These are phyloP conservation scores for Dendroctonus ponderosae DNA, from an alignment of 1,140 invertebrate species.

Conservation along the genomic window DNA sequence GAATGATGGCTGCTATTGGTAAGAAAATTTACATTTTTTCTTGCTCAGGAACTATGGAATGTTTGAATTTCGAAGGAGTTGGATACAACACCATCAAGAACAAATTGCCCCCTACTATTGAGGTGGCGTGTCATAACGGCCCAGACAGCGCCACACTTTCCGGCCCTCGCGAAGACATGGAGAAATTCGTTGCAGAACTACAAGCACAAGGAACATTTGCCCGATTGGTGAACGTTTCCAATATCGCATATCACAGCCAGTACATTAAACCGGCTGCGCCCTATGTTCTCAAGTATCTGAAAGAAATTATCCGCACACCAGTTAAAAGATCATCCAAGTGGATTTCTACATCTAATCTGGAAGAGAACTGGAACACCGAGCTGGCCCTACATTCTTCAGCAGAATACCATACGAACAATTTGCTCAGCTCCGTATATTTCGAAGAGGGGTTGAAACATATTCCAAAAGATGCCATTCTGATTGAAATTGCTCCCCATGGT, in stretches of 20 bases:
- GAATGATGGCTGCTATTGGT: slow-evolving; percentile 84
- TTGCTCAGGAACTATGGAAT: neutral
- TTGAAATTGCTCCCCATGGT: slow-evolving; percentile 82
- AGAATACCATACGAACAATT: slow-evolving; percentile 92
- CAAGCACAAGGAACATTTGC: slow-evolving; percentile 77
- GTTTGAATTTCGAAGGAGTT: slow-evolving; percentile 32
- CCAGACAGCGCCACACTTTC: slow-evolving; percentile 83
- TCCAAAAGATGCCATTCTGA: slow-evolving; percentile 75
- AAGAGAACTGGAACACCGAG: slow-evolving; percentile 72
- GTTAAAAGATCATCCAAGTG: slow-evolving; percentile 73
- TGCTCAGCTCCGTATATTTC: slow-evolving; percentile 81
- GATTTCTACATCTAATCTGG: slow-evolving; percentile 83
- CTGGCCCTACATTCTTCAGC: slow-evolving; percentile 73
- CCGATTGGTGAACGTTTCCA: slow-evolving; percentile 75
- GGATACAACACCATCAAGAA: slow-evolving; percentile 55
- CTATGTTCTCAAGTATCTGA: slow-evolving; percentile 68
- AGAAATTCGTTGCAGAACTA: slow-evolving; percentile 66
- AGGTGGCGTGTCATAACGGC: slow-evolving; percentile 85
- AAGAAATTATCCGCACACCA: slow-evolving; percentile 67
- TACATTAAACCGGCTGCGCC: slow-evolving; percentile 78
- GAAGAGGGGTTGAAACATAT: slow-evolving; percentile 77
- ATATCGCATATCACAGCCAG: slow-evolving; percentile 82
- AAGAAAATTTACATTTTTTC: slow-evolving; percentile 27
- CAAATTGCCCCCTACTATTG: slow-evolving; percentile 65
- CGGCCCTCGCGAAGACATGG: slow-evolving; percentile 71